phyloP scores from a whole-genome alignment of 1,140 invertebrate species.

The Acromyrmex heyeri region DNA sequence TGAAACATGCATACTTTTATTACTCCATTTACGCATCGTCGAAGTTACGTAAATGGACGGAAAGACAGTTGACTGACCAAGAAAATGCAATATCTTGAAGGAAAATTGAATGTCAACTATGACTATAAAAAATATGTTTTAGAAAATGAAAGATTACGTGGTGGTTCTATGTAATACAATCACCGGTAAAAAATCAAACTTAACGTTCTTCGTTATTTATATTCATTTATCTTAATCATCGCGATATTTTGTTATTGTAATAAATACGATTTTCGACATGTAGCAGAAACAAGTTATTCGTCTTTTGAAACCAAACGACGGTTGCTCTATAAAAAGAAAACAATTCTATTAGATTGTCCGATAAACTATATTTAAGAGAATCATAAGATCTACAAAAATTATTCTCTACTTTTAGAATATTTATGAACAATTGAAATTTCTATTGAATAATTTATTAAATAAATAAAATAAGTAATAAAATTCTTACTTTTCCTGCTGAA shows the following conservation, averaged over 20 bases:
- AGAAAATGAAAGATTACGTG: background rate
- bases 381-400: conserved; percentile 1
- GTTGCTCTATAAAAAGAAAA: conserved; percentile 31
- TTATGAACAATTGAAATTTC: background rate
- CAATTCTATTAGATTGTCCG: background rate
- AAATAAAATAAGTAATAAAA: conserved; percentile 6
- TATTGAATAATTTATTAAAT: conserved; percentile 20
- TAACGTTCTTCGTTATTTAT: too few species aligned
- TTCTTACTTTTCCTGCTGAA: background rate
- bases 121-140: background rate
- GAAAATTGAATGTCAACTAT: background rate
- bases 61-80: conserved; percentile 2
- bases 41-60: conserved; percentile 10
- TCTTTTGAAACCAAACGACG: conserved; percentile 20
- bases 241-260: background rate
- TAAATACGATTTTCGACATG: background rate
- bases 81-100: conserved; percentile 26
- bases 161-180: background rate
- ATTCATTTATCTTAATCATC: background rate
- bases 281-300: conserved; percentile 11
- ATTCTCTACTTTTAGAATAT: background rate
- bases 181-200: too few species aligned
- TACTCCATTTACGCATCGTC: conserved; percentile 37
- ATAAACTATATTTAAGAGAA: background rate
- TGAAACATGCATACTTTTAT: conserved; percentile 39